Conservation (phyloP, 2,888 invertebrate species). For the Tipula unca region DNA sequence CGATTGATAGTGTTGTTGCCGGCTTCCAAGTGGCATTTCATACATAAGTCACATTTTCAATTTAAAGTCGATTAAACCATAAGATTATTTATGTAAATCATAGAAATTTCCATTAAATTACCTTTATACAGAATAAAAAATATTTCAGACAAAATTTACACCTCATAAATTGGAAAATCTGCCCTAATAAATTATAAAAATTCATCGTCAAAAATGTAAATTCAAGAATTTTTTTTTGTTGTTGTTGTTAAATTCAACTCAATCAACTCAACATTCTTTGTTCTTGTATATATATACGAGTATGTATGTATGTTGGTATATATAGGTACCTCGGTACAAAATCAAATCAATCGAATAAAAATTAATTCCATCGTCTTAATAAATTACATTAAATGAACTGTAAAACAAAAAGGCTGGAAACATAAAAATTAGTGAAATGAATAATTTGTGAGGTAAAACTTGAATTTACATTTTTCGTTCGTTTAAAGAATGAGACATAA, state of each 20-base stretch:
- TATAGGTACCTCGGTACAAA: not conserved
- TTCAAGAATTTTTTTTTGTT: not conserved
- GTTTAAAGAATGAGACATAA: not conserved
- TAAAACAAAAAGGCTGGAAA: not conserved
- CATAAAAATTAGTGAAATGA: conserved; percentile 8
- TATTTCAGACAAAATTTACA: not conserved
- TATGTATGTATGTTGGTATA: not conserved
- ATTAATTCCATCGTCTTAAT: not conserved
- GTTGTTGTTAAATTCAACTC: not conserved
- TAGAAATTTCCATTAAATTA: not conserved
- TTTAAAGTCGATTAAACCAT: no score
- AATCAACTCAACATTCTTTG: not conserved
- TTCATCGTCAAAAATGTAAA: not conserved
- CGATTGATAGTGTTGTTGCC: not conserved
- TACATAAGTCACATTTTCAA: no score
- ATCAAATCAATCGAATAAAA: conserved; percentile 14
- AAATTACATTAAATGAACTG: conserved; percentile 14
- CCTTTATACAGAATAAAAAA: not conserved
- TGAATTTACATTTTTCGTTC: not conserved
- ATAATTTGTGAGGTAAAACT: not conserved
- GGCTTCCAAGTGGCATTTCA: no score
- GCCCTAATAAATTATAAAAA: not conserved
- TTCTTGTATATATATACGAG: no score
- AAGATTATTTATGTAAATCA: not conserved
- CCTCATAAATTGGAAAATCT: not conserved